Evolutionary conservation across 2,113 vertebrate species (phyloP).

Genomic region (Pterocles orientalis): DNA sequence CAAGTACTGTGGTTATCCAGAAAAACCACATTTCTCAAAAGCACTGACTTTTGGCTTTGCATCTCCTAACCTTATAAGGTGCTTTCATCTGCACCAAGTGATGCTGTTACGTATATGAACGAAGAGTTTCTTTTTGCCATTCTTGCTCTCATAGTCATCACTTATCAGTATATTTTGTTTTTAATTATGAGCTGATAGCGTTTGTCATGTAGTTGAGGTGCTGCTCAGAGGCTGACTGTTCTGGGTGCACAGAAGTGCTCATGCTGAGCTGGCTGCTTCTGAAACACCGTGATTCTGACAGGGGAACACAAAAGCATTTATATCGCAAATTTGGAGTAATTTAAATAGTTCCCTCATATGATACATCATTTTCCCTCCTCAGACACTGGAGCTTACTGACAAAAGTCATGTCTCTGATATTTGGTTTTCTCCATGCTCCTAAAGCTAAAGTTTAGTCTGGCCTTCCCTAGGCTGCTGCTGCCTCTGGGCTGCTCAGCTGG

Average conservation of each 20-base stretch:
- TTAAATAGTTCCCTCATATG: not conserved
- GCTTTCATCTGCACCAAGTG: not conserved
- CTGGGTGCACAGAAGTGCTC: not conserved
- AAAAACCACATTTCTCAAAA: conserved; percentile 23
- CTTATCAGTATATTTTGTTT: not conserved
- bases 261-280: not conserved
- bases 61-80: not conserved
- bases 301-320: not conserved
- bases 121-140: not conserved
- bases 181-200: not conserved
- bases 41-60: not conserved
- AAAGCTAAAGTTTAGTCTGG: not conserved
- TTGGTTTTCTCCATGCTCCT: not conserved
- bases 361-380: not conserved
- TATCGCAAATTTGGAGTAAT: not conserved
- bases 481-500: not conserved
- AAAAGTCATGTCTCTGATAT: not conserved
- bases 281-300: not conserved
- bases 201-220: not conserved
- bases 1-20: not conserved
- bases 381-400: not conserved
- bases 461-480: not conserved
- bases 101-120: not conserved
- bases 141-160: not conserved
- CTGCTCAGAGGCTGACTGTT: not conserved